Conservation (phyloP, 2,888 invertebrate genomes). For the Pterobdella sp. region DNA sequence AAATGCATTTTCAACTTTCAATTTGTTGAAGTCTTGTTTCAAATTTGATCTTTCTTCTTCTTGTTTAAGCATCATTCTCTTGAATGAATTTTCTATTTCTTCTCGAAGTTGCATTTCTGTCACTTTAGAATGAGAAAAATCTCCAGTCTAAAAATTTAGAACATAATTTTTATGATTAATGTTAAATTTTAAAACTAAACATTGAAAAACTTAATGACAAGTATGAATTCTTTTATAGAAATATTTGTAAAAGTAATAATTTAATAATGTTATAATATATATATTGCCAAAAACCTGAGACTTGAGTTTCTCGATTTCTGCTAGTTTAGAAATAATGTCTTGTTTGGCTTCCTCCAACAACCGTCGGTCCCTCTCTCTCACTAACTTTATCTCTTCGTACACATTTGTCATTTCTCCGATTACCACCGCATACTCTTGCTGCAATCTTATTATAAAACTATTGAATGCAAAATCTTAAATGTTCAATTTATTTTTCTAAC, state of each 20-base stretch:
- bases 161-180: not conserved
- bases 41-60: conserved; percentile 45
- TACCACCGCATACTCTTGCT: conserved; percentile 45
- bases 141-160: conserved; percentile 40
- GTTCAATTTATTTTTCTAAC: conserved; percentile 31
- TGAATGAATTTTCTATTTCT: conserved; percentile 45
- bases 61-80: conserved; percentile 43
- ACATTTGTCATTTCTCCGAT: conserved; percentile 46
- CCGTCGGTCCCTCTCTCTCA: conserved; percentile 48
- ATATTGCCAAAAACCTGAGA: conserved; percentile 18
- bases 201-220: not conserved
- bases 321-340: conserved; percentile 18
- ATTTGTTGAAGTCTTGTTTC: conserved; percentile 44
- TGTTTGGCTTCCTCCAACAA: conserved; percentile 44
- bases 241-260: not conserved
- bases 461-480: not conserved
- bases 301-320: conserved; percentile 28
- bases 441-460: conserved; percentile 41
- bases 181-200: not conserved
- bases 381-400: conserved; percentile 47
- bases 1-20: conserved; percentile 48
- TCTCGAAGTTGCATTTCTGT: conserved; percentile 44
- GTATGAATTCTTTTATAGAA: not conserved
- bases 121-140: conserved; percentile 45
- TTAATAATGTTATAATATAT: no score